Conservation (phyloP, 2,888 invertebrate species). For the Neocrepidodera transversa region DNA sequence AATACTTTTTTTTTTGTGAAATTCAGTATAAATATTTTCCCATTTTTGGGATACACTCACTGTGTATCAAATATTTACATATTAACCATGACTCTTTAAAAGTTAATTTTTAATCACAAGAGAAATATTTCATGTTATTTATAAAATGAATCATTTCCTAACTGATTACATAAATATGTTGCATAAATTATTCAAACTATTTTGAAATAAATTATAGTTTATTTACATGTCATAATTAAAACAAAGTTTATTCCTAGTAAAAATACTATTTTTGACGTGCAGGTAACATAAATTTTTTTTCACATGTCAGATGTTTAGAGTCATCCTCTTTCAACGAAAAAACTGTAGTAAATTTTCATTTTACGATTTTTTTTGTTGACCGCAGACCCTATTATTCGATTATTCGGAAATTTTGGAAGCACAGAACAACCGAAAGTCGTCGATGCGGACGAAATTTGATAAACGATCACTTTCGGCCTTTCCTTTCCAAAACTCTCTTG, state of each 20-base stretch:
- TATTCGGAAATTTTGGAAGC: constrained; percentile 56
- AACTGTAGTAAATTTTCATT: constrained; percentile 57
- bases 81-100: too few relatives aligned
- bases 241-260: not conserved
- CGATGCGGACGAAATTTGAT: constrained; percentile 56
- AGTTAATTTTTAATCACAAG: too few relatives aligned
- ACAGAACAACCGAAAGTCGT: constrained; percentile 41
- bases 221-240: not conserved
- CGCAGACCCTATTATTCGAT: constrained; percentile 50
- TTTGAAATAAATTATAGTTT: too few relatives aligned
- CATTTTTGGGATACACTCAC: too few relatives aligned
- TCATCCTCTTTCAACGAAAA: constrained; percentile 53
- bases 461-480: constrained; percentile 50
- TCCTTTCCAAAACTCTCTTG: constrained; percentile 20
- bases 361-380: constrained; percentile 53
- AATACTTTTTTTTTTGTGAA: too few relatives aligned
- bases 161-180: too few relatives aligned
- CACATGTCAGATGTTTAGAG: constrained; percentile 54
- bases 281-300: constrained; percentile 32
- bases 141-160: too few relatives aligned
- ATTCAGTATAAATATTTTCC: too few relatives aligned
- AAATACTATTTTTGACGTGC: not conserved
- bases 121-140: too few relatives aligned
- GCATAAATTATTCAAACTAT: too few relatives aligned
- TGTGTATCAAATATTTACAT: too few relatives aligned